Conservation (phyloP, 1,140 invertebrate genomes). For the Calephelis virginiensis region DNA sequence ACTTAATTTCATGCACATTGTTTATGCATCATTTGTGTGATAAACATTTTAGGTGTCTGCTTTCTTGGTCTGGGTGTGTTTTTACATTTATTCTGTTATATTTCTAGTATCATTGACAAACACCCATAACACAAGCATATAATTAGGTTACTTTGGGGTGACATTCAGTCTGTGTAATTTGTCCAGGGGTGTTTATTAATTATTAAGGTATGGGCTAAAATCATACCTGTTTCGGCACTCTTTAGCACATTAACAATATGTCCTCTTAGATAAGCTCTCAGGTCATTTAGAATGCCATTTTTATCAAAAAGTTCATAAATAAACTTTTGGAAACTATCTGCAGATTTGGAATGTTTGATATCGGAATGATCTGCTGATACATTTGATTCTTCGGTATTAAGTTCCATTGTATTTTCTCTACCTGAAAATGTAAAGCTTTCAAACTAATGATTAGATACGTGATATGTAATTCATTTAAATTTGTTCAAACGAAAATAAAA, state of each 20-base stretch:
- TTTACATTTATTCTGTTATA: too few species aligned
- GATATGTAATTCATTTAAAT: not conserved
- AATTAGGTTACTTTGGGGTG: too few species aligned
- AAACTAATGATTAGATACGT: not conserved
- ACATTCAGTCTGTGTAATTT: too few species aligned
- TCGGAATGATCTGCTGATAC: constrained; percentile 24
- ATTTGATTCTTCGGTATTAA: constrained; percentile 26
- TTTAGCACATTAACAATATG: constrained; percentile 79
- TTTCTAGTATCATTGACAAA: too few species aligned
- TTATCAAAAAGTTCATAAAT: constrained; percentile 78
- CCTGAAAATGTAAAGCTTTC: not conserved
- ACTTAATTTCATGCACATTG: too few species aligned
- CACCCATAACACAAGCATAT: too few species aligned
- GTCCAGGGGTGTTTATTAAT: too few species aligned
- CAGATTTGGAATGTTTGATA: constrained; percentile 43
- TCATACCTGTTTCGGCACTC: constrained; percentile 56
- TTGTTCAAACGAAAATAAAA: constrained; percentile 26
- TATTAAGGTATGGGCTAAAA: not conserved
- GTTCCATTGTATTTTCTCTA: constrained; percentile 30
- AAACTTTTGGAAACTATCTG: constrained; percentile 78
- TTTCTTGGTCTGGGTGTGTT: too few species aligned
- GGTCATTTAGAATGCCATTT: constrained; percentile 77
- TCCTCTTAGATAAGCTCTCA: constrained; percentile 76
- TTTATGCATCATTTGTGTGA: too few species aligned
- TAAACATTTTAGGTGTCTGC: too few species aligned